These are phyloP conservation scores for Paraplagusia blochii DNA, from an alignment of 2,113 vertebrate genomes.

Conservation along the genomic window DNA sequence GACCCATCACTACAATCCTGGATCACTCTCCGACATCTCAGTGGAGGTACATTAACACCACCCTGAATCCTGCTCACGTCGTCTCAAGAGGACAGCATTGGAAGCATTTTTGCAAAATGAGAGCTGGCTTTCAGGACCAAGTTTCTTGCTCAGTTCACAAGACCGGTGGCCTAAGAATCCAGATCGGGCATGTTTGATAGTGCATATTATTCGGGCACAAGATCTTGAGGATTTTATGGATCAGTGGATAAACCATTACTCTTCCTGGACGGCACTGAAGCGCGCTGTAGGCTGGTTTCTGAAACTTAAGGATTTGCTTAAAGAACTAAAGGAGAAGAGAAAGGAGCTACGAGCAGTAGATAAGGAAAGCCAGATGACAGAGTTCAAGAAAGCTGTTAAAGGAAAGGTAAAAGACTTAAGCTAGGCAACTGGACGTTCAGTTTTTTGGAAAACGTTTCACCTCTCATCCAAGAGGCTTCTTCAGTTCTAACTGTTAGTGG, in stretches of 20 bases:
- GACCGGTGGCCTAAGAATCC: constrained; percentile 6
- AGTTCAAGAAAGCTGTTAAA: not conserved
- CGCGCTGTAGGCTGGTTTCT: not conserved
- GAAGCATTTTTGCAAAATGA: not conserved
- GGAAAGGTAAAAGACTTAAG: too few species aligned
- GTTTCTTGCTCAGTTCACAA: not conserved
- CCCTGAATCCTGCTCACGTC: not conserved
- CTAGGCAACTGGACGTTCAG: too few species aligned
- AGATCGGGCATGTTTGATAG: not conserved
- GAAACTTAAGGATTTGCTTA: not conserved
- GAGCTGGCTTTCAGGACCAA: constrained; percentile 5
- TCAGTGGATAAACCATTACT: not conserved
- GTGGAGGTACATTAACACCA: not conserved
- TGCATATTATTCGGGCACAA: not conserved
- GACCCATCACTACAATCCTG: too few species aligned
- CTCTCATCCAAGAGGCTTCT: too few species aligned
- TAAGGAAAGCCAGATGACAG: not conserved
- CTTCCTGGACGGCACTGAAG: not conserved
- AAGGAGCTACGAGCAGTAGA: too few species aligned
- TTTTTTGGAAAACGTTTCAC: too few species aligned
- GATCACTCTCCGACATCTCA: not conserved
- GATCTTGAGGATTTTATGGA: not conserved
- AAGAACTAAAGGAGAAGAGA: not conserved
- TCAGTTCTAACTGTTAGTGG: too few species aligned
- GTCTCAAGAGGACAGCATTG: not conserved